These are phyloP conservation scores for Escarpia spicata DNA, from an alignment of 2,888 invertebrate species.

Conservation along the genomic window DNA sequence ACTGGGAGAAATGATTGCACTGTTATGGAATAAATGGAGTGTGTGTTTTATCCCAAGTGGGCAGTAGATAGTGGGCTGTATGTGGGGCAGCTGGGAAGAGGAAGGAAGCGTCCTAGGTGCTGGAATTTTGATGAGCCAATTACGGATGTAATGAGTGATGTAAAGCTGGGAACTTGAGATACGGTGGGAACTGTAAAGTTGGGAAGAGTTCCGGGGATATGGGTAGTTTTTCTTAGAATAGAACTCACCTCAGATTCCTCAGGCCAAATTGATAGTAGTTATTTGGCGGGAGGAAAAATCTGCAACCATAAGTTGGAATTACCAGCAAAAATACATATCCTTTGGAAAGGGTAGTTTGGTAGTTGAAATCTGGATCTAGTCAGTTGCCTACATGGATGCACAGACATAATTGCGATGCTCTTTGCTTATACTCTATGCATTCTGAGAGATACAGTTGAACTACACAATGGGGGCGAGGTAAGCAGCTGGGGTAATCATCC, in stretches of 20 bases:
- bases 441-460: background rate
- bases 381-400: background rate
- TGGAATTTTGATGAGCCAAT: background rate
- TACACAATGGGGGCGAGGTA: too few relatives aligned
- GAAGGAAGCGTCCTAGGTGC: background rate
- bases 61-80: background rate
- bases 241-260: background rate
- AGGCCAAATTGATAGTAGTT: background rate
- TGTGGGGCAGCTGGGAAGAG: background rate
- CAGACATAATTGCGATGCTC: background rate
- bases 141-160: conserved; percentile 4
- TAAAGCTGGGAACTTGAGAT: background rate
- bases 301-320: too few relatives aligned
- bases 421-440: background rate
- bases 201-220: background rate
- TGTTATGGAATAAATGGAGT: background rate
- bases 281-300: too few relatives aligned
- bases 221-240: background rate
- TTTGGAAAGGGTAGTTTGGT: too few relatives aligned
- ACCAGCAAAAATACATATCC: too few relatives aligned
- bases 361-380: too few relatives aligned
- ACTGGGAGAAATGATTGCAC: background rate
- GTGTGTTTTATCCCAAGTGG: background rate
- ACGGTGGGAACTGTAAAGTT: background rate
- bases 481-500: too few relatives aligned